phyloP scores from a whole-genome alignment of 2,888 invertebrate genomes.

The Andrena camellia region DNA sequence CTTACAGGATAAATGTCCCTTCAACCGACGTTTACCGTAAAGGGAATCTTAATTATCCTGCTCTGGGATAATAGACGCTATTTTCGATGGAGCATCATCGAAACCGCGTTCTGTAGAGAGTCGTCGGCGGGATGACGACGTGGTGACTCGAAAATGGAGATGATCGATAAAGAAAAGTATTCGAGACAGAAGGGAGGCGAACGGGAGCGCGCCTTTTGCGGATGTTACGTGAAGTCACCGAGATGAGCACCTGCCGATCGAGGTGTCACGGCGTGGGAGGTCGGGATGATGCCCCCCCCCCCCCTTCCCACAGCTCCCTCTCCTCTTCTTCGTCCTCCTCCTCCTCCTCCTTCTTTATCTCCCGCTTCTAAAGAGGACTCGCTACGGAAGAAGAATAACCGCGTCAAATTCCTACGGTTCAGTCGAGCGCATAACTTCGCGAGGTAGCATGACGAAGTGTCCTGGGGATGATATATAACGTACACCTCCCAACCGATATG shows the following conservation, averaged over 20 bases:
- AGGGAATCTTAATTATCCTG: too few species aligned
- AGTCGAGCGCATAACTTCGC: slow-evolving; percentile 54
- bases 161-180: slow-evolving; percentile 35
- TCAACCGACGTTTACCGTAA: too few species aligned
- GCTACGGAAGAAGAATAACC: slow-evolving; percentile 65
- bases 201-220: slow-evolving; percentile 27
- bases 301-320: neutral
- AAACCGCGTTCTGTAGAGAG: neutral
- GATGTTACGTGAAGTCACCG: slow-evolving; percentile 44
- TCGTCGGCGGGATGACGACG: neutral
- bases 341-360: slow-evolving; percentile 16
- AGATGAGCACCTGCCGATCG: slow-evolving; percentile 64
- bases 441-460: slow-evolving; percentile 32
- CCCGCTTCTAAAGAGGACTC: slow-evolving; percentile 25
- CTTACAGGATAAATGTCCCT: too few species aligned
- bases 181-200: slow-evolving; percentile 27
- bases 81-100: neutral
- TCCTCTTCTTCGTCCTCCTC: neutral
- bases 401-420: slow-evolving; percentile 68
- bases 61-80: too few species aligned
- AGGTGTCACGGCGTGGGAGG: slow-evolving; percentile 66
- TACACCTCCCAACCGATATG: slow-evolving; percentile 39
- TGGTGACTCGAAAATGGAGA: neutral
- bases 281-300: slow-evolving; percentile 16
- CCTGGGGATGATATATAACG: slow-evolving; percentile 50